phyloP scores from a whole-genome alignment of 2,797 vertebrate species.

The Acanthornis magna region DNA sequence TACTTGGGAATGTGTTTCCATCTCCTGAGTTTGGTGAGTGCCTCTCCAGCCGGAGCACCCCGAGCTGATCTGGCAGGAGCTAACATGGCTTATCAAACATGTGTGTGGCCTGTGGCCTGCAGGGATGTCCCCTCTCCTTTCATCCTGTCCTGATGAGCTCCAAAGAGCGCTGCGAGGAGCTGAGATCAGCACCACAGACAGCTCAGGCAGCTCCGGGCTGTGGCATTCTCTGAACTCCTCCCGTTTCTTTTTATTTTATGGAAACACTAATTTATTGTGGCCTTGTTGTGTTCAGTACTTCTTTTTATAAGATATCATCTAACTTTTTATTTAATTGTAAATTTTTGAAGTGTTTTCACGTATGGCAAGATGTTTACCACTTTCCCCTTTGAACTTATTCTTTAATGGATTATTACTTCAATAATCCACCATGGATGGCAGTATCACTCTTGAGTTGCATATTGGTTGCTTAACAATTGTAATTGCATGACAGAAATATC shows the following conservation, averaged over 20 bases:
- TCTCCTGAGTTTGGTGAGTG: neutral
- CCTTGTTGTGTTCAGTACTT: conserved; percentile 75
- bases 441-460: conserved; percentile 56
- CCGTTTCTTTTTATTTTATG: conserved; percentile 22
- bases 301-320: conserved; percentile 69
- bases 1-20: neutral
- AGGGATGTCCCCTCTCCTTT: neutral
- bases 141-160: neutral
- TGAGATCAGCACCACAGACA: neutral
- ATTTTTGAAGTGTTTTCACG: conserved; percentile 72
- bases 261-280: conserved; percentile 82
- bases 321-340: conserved; percentile 74
- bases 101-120: neutral
- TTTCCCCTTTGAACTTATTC: conserved; percentile 34
- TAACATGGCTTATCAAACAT: rapidly evolving
- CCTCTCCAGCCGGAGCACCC: neutral
- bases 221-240: neutral
- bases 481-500: conserved; percentile 55
- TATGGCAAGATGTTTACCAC: conserved; percentile 60
- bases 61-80: neutral
- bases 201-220: rapidly evolving
- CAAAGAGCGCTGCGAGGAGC: neutral
- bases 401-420: conserved; percentile 49
- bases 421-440: conserved; percentile 28
- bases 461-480: conserved; percentile 51